Conservation (phyloP, 2,888 invertebrate species). For the Anaspis maculata region DNA sequence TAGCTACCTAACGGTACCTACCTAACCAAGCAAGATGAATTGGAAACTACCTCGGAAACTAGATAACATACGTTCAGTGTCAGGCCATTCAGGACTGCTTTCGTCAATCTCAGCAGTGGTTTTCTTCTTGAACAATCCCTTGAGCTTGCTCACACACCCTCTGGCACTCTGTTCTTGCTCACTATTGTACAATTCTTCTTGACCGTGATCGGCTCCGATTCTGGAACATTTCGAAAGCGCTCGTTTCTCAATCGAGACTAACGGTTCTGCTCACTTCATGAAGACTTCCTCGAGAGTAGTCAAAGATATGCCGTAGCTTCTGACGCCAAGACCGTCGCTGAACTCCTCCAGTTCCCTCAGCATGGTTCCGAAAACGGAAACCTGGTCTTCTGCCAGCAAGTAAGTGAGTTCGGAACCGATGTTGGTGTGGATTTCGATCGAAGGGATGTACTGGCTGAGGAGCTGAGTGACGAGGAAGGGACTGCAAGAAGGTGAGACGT, state of each 20-base stretch:
- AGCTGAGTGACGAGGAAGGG: constrained; percentile 48
- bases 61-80: no score
- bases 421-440: constrained; percentile 57
- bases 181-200: constrained; percentile 24
- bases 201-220: constrained; percentile 32
- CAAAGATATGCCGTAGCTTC: constrained; percentile 74
- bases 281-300: constrained; percentile 88
- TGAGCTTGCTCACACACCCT: no score
- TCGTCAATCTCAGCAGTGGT: no score
- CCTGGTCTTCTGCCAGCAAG: constrained; percentile 54
- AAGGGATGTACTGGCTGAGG: constrained; percentile 56
- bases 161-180: no score
- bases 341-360: constrained; percentile 58
- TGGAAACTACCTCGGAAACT: no score
- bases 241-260: constrained; percentile 8
- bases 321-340: constrained; percentile 52
- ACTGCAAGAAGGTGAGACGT: constrained; percentile 50
- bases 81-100: no score
- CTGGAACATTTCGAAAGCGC: constrained; percentile 18
- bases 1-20: no score
- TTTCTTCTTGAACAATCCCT: no score
- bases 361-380: constrained; percentile 57
- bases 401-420: constrained; percentile 72
- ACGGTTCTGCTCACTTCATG: constrained; percentile 69
- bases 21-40: no score